Evolutionary conservation across 2,797 vertebrate genomes (phyloP), one percentile per base, ranked within the genome.

Genomic region (Euthynnus affinis): DNA sequence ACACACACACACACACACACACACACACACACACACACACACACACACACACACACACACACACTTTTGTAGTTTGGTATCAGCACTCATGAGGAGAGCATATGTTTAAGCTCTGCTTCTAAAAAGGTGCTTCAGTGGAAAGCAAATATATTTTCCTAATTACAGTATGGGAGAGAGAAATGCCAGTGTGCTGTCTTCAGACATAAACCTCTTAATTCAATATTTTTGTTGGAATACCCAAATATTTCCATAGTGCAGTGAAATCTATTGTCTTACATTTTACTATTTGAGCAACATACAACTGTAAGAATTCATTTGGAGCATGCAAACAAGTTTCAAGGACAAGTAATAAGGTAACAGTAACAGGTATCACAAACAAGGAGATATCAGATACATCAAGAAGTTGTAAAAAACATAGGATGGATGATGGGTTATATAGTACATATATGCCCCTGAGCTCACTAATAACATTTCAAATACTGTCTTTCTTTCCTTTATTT

Each of bases 51-150:
- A 25, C 44, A 49, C 37, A 69, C 23, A 56, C 14, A 57, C 15
- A 63, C 3, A 0, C 0, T 42, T 59, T n/a, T 58, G 34, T n/a
- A 22, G 37, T 58, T 22, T 66, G 46, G 15, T 53, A 59, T 69
- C 2, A 69, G 29, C 58, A 53, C 74, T 73, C 62, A 68, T 71
- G 32, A 25, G 59, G 37, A 51, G 42, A 77, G 70, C 53, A 71
- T 70, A 64, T 34, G 61, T 60, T 79, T 57, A 57, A 68, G 18
- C 42, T 74, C 71, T 48, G 60, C 71, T 74, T 76, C 10, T 20
- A 60, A 71, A 48, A 65, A 22, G n/a, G 71, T 17, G 64, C 63
- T 80, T 76, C 58, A 48, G 22, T 61, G 15, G 62, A 37, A 53
- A 63, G 74, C 46, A 84, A 23, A 74, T 55, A 40, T 25, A 0